phyloP scores from a whole-genome alignment of 2,113 vertebrate genomes.

The Bombycilla garrulus region DNA sequence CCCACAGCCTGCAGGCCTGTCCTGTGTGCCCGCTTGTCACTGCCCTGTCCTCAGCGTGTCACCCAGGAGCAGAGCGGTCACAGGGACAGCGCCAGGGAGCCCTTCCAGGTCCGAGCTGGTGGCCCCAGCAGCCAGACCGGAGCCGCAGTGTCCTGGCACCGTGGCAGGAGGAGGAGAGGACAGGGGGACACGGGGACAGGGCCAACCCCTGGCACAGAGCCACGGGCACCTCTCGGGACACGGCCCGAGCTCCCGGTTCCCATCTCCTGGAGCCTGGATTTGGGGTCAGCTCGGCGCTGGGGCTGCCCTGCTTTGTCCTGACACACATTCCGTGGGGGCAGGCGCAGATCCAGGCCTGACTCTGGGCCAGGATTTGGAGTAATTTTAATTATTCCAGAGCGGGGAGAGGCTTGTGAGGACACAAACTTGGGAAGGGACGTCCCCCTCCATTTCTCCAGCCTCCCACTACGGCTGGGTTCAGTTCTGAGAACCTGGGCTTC shows the following conservation, averaged over 20 bases:
- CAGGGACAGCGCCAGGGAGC: not conserved
- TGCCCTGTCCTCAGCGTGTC: not conserved
- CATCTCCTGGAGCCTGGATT: not conserved
- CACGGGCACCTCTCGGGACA: not conserved
- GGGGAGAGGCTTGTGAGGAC: not conserved
- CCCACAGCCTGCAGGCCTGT: not conserved
- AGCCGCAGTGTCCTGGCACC: not conserved
- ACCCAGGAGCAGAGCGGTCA: not conserved
- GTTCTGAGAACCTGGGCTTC: not conserved
- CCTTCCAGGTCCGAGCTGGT: not conserved
- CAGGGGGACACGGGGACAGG: not conserved
- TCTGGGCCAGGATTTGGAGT: not conserved
- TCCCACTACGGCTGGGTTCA: fast-evolving
- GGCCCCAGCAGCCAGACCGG: not conserved
- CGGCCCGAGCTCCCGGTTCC: not conserved
- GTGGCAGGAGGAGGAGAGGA: not conserved
- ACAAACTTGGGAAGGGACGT: not conserved
- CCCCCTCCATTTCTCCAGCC: not conserved
- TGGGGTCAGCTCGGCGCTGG: not conserved
- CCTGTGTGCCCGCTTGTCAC: not conserved
- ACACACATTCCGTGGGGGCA: not conserved
- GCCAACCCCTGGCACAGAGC: not conserved
- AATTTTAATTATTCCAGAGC: not conserved
- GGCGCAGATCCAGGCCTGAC: not conserved
- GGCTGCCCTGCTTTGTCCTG: conserved; percentile 12